phyloP scores from a whole-genome alignment of 2,888 invertebrate genomes.

The Cybosia mesomella region DNA sequence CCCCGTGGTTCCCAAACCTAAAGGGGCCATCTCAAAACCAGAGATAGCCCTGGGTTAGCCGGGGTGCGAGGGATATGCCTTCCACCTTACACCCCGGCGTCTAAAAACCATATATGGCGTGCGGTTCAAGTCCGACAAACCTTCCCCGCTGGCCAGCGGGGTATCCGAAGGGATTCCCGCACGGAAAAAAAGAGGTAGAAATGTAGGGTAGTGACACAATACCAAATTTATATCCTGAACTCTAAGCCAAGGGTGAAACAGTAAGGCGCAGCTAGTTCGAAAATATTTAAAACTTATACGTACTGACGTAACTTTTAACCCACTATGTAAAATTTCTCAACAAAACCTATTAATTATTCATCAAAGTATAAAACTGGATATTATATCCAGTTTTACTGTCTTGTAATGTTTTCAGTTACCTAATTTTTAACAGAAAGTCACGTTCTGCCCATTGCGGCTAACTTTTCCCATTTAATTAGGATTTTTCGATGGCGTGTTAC shows the following conservation, averaged over 20 bases:
- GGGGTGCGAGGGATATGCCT: too few relatives aligned
- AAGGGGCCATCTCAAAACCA: too few relatives aligned
- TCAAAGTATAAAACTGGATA: constrained; percentile 30
- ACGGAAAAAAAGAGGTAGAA: too few relatives aligned
- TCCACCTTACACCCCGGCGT: too few relatives aligned
- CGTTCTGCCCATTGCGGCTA: constrained; percentile 60
- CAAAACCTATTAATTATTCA: constrained; percentile 21
- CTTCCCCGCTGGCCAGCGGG: too few relatives aligned
- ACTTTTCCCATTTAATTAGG: constrained; percentile 67
- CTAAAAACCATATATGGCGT: too few relatives aligned
- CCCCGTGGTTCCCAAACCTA: too few relatives aligned
- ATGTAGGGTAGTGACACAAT: too few relatives aligned
- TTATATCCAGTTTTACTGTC: constrained; percentile 34
- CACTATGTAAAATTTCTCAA: not conserved
- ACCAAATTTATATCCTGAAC: not conserved
- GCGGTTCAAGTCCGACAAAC: too few relatives aligned
- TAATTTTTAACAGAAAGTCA: constrained; percentile 58
- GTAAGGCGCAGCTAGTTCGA: not conserved
- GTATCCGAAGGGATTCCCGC: too few relatives aligned
- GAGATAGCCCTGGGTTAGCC: too few relatives aligned
- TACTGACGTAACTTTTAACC: not conserved
- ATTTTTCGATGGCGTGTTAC: constrained; percentile 48
- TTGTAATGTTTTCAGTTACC: constrained; percentile 40
- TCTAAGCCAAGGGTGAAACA: not conserved
- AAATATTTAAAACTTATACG: constrained; percentile 4